These are phyloP conservation scores for Hermodice carunculata DNA, from an alignment of 2,888 invertebrate species.

Conservation along the genomic window DNA sequence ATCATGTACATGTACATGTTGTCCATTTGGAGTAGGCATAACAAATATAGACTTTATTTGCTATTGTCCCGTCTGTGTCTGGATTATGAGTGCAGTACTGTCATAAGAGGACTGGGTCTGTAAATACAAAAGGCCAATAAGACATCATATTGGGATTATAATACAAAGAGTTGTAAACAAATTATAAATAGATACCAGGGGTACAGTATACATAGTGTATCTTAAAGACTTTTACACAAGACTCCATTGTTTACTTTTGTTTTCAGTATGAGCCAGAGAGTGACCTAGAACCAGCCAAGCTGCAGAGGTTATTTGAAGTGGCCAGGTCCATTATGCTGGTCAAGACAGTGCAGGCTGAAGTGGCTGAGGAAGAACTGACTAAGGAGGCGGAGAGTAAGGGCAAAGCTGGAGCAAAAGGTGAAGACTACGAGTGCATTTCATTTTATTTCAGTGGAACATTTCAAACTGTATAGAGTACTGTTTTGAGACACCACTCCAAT, in stretches of 20 bases:
- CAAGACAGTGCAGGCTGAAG: constrained; percentile 57
- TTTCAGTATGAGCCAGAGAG: constrained; percentile 42
- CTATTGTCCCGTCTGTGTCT: too few relatives aligned
- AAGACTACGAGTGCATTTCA: neutral
- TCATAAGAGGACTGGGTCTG: too few relatives aligned
- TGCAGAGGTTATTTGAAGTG: constrained; percentile 62
- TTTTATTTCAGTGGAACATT: too few relatives aligned
- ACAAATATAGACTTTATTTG: too few relatives aligned
- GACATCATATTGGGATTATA: too few relatives aligned
- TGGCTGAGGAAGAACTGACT: constrained; percentile 59
- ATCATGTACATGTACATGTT: too few relatives aligned
- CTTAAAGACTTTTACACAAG: neutral
- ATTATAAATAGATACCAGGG: neutral
- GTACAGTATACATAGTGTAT: neutral
- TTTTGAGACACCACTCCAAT: too few relatives aligned
- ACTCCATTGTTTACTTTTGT: neutral
- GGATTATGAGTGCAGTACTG: too few relatives aligned
- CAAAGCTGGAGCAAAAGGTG: constrained; percentile 53
- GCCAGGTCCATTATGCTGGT: constrained; percentile 59
- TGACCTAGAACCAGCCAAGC: constrained; percentile 53
- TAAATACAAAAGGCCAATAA: too few relatives aligned
- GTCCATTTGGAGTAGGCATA: too few relatives aligned
- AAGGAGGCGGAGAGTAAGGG: constrained; percentile 51
- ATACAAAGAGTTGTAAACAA: too few relatives aligned
- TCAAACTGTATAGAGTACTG: too few relatives aligned